These are phyloP conservation scores for Scylla paramamosain DNA, from an alignment of 1,140 invertebrate genomes.

Conservation along the genomic window DNA sequence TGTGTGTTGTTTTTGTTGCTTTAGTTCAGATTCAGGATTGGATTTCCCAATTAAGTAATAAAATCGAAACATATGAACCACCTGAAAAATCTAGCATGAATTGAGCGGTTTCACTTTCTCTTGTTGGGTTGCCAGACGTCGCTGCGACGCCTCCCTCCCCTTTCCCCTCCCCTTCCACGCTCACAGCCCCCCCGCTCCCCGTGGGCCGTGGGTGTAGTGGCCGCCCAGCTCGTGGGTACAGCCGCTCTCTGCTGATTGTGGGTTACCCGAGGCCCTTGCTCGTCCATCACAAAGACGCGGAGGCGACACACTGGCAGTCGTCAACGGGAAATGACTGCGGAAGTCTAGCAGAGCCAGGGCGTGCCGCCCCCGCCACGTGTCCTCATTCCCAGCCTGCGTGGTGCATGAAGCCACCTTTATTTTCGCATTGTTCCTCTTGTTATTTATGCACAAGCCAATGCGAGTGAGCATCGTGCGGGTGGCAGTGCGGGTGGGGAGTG, in stretches of 20 bases:
- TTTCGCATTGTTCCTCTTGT: not conserved
- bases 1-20: not conserved
- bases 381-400: not conserved
- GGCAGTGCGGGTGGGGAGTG: not conserved
- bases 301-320: not conserved
- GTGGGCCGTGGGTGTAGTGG: not conserved
- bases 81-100: slow-evolving; percentile 59
- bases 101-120: slow-evolving; percentile 69
- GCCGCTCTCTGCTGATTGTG: not conserved
- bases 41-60: slow-evolving; percentile 33
- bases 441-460: not conserved
- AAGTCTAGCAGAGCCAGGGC: not conserved
- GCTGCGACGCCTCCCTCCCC: not conserved
- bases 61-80: slow-evolving; percentile 52
- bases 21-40: not conserved
- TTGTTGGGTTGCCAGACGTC: slow-evolving; percentile 38
- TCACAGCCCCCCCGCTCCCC: not conserved
- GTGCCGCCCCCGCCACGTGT: not conserved
- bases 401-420: not conserved
- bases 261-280: not conserved
- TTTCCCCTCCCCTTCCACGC: too few relatives aligned
- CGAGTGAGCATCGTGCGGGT: not conserved
- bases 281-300: not conserved
- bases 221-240: not conserved
- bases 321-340: not conserved